Percentiles rank a stretch among this genome's conserved stretches.
phyloP scores from a whole-genome alignment of 2,888 invertebrate species.

The Lissonota sp. region DNA sequence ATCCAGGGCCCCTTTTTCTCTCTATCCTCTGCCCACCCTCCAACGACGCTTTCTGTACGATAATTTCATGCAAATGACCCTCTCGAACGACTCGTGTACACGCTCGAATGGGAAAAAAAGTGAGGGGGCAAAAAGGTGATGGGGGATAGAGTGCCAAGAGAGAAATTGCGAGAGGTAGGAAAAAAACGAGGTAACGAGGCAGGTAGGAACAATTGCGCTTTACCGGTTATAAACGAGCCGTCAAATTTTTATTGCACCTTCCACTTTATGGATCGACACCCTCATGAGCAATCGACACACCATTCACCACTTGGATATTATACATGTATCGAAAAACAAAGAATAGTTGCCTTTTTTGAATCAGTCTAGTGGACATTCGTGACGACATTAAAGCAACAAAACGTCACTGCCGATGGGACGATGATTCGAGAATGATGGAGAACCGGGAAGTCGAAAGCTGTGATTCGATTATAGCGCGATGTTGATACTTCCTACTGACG shows the following conservation, averaged over 20 bases:
- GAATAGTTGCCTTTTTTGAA: too few relatives aligned
- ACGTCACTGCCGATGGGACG: too few relatives aligned
- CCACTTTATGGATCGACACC: conserved; percentile 18
- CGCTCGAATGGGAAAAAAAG: conserved; percentile 13
- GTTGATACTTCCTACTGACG: too few relatives aligned
- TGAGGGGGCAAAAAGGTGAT: background rate
- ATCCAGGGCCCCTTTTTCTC: too few relatives aligned
- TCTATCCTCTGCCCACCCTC: too few relatives aligned
- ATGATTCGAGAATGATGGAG: too few relatives aligned
- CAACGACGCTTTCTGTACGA: conserved; percentile 1
- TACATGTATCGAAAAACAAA: too few relatives aligned
- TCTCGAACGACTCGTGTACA: conserved; percentile 40
- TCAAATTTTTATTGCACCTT: conserved; percentile 45
- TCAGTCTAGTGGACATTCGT: too few relatives aligned
- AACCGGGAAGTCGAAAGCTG: too few relatives aligned
- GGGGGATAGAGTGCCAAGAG: background rate
- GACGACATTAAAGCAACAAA: too few relatives aligned
- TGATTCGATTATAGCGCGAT: too few relatives aligned
- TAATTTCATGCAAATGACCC: conserved; percentile 63
- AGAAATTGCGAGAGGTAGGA: background rate
- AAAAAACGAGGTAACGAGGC: conserved; percentile 6
- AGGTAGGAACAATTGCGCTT: background rate
- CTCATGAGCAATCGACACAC: background rate
- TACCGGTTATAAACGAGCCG: conserved; percentile 29
- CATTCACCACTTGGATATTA: background rate